A percentile compares a stretch with the other conserved stretches of the same genome.
Evolutionary conservation across 2,888 invertebrate genomes (phyloP).

Genomic region (Trichopria drosophilae): DNA sequence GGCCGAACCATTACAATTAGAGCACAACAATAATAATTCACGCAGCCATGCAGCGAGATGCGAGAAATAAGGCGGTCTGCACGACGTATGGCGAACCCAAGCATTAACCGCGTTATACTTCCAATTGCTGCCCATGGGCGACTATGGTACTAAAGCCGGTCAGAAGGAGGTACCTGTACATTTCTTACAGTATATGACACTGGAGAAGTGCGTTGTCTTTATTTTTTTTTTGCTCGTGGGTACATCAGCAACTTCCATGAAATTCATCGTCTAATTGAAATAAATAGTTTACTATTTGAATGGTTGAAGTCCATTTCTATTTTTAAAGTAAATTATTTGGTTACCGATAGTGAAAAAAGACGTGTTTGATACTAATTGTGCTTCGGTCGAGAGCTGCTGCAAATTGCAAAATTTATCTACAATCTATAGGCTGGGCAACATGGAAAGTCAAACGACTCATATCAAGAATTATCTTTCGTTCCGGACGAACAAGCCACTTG

Average conservation of each 20-base stretch:
- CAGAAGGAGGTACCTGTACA: too few relatives aligned
- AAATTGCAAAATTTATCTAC: constrained; percentile 27
- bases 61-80: too few relatives aligned
- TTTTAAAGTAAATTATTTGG: constrained; percentile 23
- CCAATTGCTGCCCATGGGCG: constrained; percentile 23
- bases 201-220: too few relatives aligned
- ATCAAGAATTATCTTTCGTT: constrained; percentile 24
- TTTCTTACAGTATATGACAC: too few relatives aligned
- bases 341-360: constrained; percentile 28
- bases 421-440: constrained; percentile 22
- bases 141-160: too few relatives aligned
- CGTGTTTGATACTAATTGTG: too few relatives aligned
- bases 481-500: constrained; percentile 23
- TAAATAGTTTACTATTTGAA: too few relatives aligned
- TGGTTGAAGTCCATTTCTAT: not conserved
- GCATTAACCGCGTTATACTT: constrained; percentile 16
- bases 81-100: too few relatives aligned
- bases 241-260: too few relatives aligned
- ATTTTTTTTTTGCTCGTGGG: too few relatives aligned
- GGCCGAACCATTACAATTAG: constrained; percentile 23
- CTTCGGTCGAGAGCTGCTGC: constrained; percentile 25
- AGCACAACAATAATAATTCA: constrained; percentile 30
- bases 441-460: constrained; percentile 12
- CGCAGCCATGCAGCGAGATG: constrained; percentile 6
- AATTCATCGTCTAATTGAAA: too few relatives aligned